These are phyloP conservation scores for Oligia latruncula DNA, from an alignment of 2,888 invertebrate species.

Conservation along the genomic window DNA sequence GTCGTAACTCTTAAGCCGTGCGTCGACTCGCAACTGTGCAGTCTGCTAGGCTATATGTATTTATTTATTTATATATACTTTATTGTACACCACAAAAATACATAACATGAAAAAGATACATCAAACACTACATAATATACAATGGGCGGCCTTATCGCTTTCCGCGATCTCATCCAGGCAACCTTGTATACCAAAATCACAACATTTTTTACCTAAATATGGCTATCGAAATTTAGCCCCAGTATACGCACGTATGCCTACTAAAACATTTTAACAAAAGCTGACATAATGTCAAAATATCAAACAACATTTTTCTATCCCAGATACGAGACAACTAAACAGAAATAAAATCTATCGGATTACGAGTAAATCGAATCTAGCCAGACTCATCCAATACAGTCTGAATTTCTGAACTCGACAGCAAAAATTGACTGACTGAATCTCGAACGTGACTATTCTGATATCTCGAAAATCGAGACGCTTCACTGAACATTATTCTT, in stretches of 20 bases:
- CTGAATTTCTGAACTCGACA: conserved; percentile 50
- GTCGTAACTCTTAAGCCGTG: background rate
- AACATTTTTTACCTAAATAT: background rate
- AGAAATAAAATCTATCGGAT: conserved; percentile 46
- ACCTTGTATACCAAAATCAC: background rate
- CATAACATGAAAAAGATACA: too few species aligned
- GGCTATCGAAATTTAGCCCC: background rate
- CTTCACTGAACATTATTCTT: conserved; percentile 13
- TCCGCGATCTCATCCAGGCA: too few species aligned
- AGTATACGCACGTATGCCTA: background rate
- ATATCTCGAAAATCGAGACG: conserved; percentile 32
- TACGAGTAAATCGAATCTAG: conserved; percentile 53
- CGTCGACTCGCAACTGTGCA: background rate
- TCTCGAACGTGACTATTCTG: conserved; percentile 18
- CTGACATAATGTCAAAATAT: background rate
- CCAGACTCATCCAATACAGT: conserved; percentile 30
- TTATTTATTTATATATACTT: too few species aligned
- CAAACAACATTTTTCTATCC: conserved; percentile 8
- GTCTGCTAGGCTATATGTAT: too few species aligned
- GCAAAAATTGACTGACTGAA: conserved; percentile 52
- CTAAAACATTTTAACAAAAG: conserved; percentile 1
- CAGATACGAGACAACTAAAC: background rate
- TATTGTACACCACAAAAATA: too few species aligned
- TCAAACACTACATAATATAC: too few species aligned
- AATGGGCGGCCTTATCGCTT: too few species aligned